These are phyloP conservation scores for Metacarcinus magister DNA, from an alignment of 2,888 invertebrate species.

Conservation along the genomic window DNA sequence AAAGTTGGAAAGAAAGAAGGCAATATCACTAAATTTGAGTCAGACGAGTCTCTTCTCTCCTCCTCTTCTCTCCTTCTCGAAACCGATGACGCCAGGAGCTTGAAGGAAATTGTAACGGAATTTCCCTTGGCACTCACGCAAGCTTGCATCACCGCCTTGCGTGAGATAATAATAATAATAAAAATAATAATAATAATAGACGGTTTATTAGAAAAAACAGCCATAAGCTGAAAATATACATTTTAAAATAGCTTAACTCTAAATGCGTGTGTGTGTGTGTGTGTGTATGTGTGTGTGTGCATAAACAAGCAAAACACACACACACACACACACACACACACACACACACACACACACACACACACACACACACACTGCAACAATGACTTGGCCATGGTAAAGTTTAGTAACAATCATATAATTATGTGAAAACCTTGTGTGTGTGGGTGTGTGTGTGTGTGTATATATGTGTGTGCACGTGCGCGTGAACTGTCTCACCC, in stretches of 20 bases:
- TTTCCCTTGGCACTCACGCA: neutral
- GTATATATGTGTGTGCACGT: no score
- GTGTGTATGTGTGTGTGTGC: no score
- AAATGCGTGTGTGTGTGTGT: no score
- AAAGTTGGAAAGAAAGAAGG: neutral
- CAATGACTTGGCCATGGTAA: neutral
- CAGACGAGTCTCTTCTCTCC: neutral
- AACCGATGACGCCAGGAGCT: neutral
- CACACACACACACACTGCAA: constrained; percentile 56
- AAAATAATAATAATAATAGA: no score
- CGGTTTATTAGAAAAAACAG: no score
- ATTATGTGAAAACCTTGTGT: neutral
- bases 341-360: constrained; percentile 54
- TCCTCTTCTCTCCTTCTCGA: neutral
- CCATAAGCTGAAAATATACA: no score
- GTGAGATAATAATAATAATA: no score
- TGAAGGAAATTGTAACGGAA: neutral
- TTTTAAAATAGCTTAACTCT: no score
- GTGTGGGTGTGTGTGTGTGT: neutral
- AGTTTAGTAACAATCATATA: neutral
- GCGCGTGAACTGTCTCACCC: no score
- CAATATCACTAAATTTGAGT: neutral
- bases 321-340: neutral
- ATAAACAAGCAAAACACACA: no score
- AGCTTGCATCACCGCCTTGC: neutral